Evolutionary conservation across 1,140 invertebrate species (phyloP), one percentile per base, ranked within the genome.

Genomic region (Geopemphigus sp.): DNA sequence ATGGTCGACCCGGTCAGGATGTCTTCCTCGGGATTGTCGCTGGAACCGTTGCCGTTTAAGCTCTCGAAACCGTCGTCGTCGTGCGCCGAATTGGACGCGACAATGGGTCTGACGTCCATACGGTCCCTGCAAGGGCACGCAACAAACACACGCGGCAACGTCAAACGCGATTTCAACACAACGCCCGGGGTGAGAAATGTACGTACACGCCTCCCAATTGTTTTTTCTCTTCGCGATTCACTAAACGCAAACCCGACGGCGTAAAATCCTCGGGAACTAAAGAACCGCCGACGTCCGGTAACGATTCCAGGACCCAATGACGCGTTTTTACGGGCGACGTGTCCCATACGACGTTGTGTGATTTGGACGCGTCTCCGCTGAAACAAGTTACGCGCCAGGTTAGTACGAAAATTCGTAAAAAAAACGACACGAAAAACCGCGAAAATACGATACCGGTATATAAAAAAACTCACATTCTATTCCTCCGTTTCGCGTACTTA

Each of bases 31-130:
- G 88, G 88, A 83, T 89, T 89, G 70, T 91, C 91, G 85, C 92
- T 91, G 1, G 92, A 93, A 81, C 90, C 91, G 84, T 93, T 93
- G 19, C 92, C 91, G 84, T 93, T 93, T n/a, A 94, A 86, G 84
- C 93, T 94, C 86, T 94, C 93, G 85, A 94, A 94, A 19, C 93
- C 93, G 85, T 94, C 93, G 84, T 94, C 93, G 63, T 93, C 92
- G 80, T 85, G 86, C 82, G 85, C 84, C 56, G 85, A 82, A 70
- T 76, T 76, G 29, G 76, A 66, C 4, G n/a, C 59, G 3, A 39
- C 32, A 64, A 59, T 61, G 24, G 82, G 82, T 59, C 74, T 63
- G 1, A 82, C 80, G 29, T 82, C 63, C 82, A 82, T 82, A 50
- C 82, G 53, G 45, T 82, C 82, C 0, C 81, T 82, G 56, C 12